Evolutionary conservation across 2,113 vertebrate genomes (phyloP), one percentile per base, ranked within the genome.

Genomic region (Lates calcarifer): DNA sequence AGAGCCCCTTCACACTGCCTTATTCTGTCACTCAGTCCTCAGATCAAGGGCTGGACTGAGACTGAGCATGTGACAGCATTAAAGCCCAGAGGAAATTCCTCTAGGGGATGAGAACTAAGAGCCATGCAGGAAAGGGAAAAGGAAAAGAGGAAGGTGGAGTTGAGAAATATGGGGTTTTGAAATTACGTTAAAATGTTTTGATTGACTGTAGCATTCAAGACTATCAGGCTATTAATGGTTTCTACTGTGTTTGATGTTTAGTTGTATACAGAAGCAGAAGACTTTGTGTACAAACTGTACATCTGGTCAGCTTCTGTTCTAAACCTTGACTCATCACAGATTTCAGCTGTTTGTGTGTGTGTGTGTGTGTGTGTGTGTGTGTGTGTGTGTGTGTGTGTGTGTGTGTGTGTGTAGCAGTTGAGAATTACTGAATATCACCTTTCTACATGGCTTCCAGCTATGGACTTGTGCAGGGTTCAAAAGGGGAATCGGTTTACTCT

Each of bases 11-110:
- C 73, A 69, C 63, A 62, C 73, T 63, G 74, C 82, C 76, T 90
- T 85, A 58, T 81, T 82, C 74, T 80, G 83, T 90, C 79, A 89
- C 72, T 73, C 83, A 74, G 82, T 55, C 68, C 61, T 72, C 84
- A 87, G 90, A 87, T 89, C 81, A 85, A 73, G 89, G 51, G 49
- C 79, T 49, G 77, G 83, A 73, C 89, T 80, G 76, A 75, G 81
- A 57, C 55, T 64, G n/a, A 85, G 67, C 93, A 93, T 92, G 94
- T 94, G 93, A 93, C 85, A 28, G 87, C 69, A 88, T 89, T 87
- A 89, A 83, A 77, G 84, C 88, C 73, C 55, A 56, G 76, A 87
- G 86, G 84, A 93, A 91, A 94, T 93, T 92, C 89, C 91, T 90
- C 69, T 20, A 56, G 84, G 87, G 84, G 81, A 84, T 87, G 83